Base-by-base conservation (phyloP, 2,888 invertebrate genomes). In the Synanthedon vespiformis region DNA sequence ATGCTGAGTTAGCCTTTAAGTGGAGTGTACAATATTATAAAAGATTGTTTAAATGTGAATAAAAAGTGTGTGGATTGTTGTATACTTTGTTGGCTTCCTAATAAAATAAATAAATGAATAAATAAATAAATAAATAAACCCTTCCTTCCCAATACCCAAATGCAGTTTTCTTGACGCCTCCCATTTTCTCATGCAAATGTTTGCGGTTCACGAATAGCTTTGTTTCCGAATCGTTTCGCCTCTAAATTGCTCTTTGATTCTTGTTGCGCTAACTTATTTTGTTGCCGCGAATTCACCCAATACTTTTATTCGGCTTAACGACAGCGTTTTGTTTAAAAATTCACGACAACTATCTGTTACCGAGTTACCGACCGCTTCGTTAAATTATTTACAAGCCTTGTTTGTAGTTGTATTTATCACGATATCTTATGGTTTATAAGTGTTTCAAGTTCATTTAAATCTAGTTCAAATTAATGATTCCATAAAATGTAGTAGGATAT, bases 171-270 rank as follows among this genome's bases (percentile, higher is more conserved):
- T 64, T 65, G 67, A 65, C 64, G 67, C 61, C 60, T 61, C 61
- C 64, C 58, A 62, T 62, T 64, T 64, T 58, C 65, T 62, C 65
- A 63, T 70, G 69, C 70, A 68, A 70, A 71, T 67, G 66, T 64
- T 65, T 63, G 64, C 61, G 59, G 63, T 57, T 58, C 64, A 56
- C 68, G 68, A 68, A 69, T 67, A 64, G 63, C 68, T 60, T 64
- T 61, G 63, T 63, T 62, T 63, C 61, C 56, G 58, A 63, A 63
- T 67, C 62, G 60, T 57, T 63, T 59, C 56, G 52, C 47, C 50
- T 48, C 48, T 13, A 53, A 53, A 53, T 50, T 50, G 50, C 53
- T 53, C 50, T 53, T 53, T 53, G 22, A 48, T 41, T 53, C 53
- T 50, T 53, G 50, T 53, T 52, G 14, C 10, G 16, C 3, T 11